Evolutionary conservation across 2,113 vertebrate species (phyloP).

Genomic region (Ictidomys tridecemlineatus): DNA sequence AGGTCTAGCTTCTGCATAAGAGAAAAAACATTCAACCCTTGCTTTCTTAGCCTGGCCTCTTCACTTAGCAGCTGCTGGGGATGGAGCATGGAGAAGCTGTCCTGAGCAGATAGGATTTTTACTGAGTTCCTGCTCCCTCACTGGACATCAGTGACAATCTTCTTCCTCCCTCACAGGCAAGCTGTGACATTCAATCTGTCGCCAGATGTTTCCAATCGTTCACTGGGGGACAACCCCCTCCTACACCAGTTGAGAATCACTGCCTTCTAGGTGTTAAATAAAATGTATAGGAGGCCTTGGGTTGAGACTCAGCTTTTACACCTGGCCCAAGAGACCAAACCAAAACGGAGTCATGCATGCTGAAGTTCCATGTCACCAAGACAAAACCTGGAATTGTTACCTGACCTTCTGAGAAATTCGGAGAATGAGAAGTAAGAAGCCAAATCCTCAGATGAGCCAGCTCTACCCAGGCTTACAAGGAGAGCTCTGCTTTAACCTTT

Average conservation of each 20-base stretch:
- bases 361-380: neutral
- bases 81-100: neutral
- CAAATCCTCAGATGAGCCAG: neutral
- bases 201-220: neutral
- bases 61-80: neutral
- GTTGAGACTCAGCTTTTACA: neutral
- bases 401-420: neutral
- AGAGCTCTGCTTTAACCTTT: neutral
- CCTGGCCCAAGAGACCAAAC: neutral
- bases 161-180: neutral
- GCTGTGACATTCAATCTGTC: neutral
- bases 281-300: neutral
- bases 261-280: neutral
- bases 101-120: neutral
- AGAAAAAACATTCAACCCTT: too few relatives aligned
- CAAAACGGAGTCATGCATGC: neutral
- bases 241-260: neutral
- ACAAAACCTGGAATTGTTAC: neutral
- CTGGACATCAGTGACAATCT: neutral
- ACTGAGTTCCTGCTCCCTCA: neutral
- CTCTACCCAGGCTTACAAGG: neutral
- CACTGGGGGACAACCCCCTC: neutral
- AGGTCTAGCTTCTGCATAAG: too few relatives aligned
- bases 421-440: neutral
- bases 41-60: too few relatives aligned